A percentile compares a stretch with the other conserved stretches of the same genome.
Conservation (phyloP, 2,113 vertebrate species). For the Crotalus horridus region DNA sequence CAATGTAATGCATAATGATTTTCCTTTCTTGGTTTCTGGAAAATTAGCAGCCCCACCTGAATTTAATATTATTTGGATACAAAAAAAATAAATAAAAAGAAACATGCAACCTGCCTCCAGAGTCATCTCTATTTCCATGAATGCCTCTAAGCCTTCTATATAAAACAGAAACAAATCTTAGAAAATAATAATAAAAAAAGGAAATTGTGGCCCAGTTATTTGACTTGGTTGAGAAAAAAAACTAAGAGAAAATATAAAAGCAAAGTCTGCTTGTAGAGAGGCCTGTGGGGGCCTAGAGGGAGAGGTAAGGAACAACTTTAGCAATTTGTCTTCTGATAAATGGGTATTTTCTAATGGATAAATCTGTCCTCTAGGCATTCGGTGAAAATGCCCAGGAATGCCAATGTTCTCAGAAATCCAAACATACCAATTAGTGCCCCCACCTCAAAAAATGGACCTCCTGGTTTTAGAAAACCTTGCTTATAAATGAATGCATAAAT, state of each 20-base stretch:
- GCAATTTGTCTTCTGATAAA: not conserved
- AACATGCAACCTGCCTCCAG: not conserved
- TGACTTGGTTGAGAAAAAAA: not conserved
- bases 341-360: not conserved
- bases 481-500: not conserved
- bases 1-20: not conserved
- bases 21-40: not conserved
- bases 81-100: not conserved
- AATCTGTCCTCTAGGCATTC: not conserved
- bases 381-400: not conserved
- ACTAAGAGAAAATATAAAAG: not conserved
- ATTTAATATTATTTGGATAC: not conserved
- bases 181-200: not conserved
- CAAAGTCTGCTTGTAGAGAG: not conserved
- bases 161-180: not conserved
- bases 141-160: not conserved
- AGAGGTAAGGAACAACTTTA: not conserved
- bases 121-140: not conserved
- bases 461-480: not conserved
- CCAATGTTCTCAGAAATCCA: not conserved
- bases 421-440: not conserved
- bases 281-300: not conserved
- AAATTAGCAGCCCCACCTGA: not conserved
- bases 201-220: not conserved
- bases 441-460: not conserved